phyloP scores from a whole-genome alignment of 2,888 invertebrate species.

The Encarsia formosa region DNA sequence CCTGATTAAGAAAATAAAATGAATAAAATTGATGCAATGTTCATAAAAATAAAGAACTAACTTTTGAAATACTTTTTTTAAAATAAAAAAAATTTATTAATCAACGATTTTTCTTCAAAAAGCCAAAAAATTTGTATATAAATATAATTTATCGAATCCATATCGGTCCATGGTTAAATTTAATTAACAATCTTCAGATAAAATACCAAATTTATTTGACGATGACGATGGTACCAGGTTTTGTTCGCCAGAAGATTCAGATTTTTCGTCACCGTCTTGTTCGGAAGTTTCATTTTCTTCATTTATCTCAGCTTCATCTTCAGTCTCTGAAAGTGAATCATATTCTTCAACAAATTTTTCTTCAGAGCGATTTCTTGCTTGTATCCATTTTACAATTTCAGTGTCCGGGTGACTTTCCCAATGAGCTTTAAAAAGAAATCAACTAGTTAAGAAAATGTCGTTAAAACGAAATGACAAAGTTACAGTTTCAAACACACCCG shows the following conservation, averaged over 20 bases:
- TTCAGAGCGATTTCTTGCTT: constrained; percentile 54
- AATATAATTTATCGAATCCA: no score
- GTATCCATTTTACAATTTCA: constrained; percentile 64
- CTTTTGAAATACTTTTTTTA: no score
- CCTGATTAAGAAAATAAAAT: no score
- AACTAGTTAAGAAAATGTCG: no score
- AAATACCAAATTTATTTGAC: constrained; percentile 22
- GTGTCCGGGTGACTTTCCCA: constrained; percentile 63
- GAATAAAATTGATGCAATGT: no score
- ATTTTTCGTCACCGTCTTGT: constrained; percentile 5
- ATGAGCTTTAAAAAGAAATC: constrained; percentile 53
- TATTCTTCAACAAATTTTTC: constrained; percentile 28
- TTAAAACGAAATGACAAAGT: no score
- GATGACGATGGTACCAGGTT: not conserved
- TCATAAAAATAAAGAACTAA: no score
- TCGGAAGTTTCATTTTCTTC: constrained; percentile 7
- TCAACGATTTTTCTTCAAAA: no score
- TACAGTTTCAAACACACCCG: no score
- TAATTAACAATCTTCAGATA: constrained; percentile 8
- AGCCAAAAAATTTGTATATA: no score
- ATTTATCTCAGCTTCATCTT: constrained; percentile 30
- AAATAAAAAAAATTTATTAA: no score
- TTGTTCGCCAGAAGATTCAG: constrained; percentile 1
- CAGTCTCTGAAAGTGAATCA: constrained; percentile 40
- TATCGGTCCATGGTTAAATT: no score